Evolutionary conservation across 1,140 invertebrate species (phyloP).

Genomic region (Pseudomyrmex cubaensis): DNA sequence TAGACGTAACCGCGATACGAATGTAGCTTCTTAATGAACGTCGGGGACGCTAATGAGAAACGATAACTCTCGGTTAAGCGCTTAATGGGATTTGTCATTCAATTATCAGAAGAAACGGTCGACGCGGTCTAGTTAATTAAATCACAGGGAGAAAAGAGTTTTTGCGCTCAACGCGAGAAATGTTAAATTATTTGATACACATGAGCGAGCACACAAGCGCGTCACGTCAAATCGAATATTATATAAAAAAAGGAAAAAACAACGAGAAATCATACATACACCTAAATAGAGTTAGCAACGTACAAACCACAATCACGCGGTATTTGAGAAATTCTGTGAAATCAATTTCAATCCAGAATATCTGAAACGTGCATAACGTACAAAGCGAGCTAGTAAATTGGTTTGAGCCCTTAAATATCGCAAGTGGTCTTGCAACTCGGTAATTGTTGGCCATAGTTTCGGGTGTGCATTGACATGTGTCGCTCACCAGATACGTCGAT

Average conservation of each 20-base stretch:
- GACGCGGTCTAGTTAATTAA: not conserved
- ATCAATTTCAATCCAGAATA: not conserved
- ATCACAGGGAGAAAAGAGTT: not conserved
- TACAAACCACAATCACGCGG: not conserved
- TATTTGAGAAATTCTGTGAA: not conserved
- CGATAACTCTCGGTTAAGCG: conserved; percentile 61
- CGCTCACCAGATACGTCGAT: conserved; percentile 92
- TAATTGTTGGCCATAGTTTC: conserved; percentile 19
- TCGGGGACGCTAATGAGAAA: conserved; percentile 90
- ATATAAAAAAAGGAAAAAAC: not conserved
- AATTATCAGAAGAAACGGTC: conserved; percentile 13
- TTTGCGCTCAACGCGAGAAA: not conserved
- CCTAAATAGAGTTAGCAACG: not conserved
- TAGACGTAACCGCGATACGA: conserved; percentile 92
- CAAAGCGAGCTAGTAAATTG: not conserved
- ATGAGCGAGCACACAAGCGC: too few relatives aligned
- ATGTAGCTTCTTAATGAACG: conserved; percentile 93
- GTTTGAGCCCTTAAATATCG: not conserved
- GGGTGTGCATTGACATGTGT: conserved; percentile 16
- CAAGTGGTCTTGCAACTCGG: not conserved
- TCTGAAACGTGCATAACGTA: not conserved
- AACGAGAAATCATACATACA: too few relatives aligned
- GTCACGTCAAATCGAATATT: too few relatives aligned
- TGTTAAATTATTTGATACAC: not conserved
- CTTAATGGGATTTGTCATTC: conserved; percentile 15